Conservation (phyloP, 2,797 vertebrate species). For the Holocentrus rufus region DNA sequence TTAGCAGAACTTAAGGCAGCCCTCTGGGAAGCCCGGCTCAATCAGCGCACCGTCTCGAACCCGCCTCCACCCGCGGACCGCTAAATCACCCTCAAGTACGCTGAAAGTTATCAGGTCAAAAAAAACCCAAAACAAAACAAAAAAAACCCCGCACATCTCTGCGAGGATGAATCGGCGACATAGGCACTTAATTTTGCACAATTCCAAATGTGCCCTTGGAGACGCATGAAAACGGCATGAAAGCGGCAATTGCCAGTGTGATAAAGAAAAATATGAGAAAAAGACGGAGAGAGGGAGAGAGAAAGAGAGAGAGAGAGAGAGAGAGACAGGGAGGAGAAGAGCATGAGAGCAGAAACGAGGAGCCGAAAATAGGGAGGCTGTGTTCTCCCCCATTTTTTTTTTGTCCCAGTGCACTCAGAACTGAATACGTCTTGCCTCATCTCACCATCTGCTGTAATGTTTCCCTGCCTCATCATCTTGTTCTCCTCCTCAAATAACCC, state of each 20-base stretch:
- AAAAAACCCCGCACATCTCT: conserved; percentile 41
- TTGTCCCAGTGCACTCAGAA: conserved; percentile 40
- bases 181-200: conserved; percentile 50
- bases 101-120: conserved; percentile 53
- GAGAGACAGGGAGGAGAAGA: not conserved
- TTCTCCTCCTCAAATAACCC: conserved; percentile 43
- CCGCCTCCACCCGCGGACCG: not conserved
- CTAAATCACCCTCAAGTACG: conserved; percentile 38
- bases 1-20: no score
- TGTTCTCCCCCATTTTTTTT: conserved; percentile 41
- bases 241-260: conserved; percentile 40
- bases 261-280: conserved; percentile 49
- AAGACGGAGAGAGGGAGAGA: no score
- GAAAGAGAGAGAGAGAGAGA: no score
- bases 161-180: conserved; percentile 46
- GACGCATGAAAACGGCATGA: conserved; percentile 44
- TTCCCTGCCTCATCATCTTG: conserved; percentile 31
- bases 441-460: conserved; percentile 53
- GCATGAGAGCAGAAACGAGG: conserved; percentile 40
- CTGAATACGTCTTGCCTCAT: conserved; percentile 44
- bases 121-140: no score
- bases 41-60: not conserved
- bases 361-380: conserved; percentile 27
- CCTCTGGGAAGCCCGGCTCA: no score
- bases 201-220: conserved; percentile 49